phyloP scores from a whole-genome alignment of 2,113 vertebrate genomes.

The Galbula dea region DNA sequence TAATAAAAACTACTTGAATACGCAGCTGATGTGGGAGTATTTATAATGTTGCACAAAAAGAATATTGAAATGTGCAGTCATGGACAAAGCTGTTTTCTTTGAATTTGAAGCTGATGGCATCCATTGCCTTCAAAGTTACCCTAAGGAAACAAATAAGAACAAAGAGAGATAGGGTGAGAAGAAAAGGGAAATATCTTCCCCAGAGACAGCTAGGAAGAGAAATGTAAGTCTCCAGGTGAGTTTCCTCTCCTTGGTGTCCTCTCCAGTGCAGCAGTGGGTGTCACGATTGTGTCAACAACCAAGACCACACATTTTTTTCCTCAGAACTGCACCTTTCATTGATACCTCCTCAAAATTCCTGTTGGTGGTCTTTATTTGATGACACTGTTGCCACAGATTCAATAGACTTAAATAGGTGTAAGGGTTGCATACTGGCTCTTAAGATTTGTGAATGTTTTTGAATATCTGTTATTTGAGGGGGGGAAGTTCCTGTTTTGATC shows the following conservation, averaged over 20 bases:
- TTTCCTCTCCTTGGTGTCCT: neutral
- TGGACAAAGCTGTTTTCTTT: neutral
- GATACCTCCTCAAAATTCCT: neutral
- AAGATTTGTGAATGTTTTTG: neutral
- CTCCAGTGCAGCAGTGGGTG: neutral
- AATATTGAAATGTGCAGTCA: neutral
- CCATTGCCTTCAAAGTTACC: neutral
- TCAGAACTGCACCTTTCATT: neutral
- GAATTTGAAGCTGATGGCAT: neutral
- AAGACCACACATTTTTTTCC: neutral
- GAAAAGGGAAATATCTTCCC: neutral
- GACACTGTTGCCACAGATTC: neutral
- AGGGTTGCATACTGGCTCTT: neutral
- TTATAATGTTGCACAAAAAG: neutral
- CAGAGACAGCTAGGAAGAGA: neutral
- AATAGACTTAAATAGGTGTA: neutral
- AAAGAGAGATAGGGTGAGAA: neutral
- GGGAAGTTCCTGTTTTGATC: neutral
- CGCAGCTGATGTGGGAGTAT: neutral
- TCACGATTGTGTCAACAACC: neutral
- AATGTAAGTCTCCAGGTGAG: neutral
- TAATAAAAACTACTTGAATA: neutral
- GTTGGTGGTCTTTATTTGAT: neutral
- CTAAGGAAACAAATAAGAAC: neutral
- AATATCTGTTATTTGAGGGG: neutral